A percentile compares a stretch with the other conserved stretches of the same genome.
Conservation (phyloP, 2,113 vertebrate species). For the Nyctereutes procyonoides region DNA sequence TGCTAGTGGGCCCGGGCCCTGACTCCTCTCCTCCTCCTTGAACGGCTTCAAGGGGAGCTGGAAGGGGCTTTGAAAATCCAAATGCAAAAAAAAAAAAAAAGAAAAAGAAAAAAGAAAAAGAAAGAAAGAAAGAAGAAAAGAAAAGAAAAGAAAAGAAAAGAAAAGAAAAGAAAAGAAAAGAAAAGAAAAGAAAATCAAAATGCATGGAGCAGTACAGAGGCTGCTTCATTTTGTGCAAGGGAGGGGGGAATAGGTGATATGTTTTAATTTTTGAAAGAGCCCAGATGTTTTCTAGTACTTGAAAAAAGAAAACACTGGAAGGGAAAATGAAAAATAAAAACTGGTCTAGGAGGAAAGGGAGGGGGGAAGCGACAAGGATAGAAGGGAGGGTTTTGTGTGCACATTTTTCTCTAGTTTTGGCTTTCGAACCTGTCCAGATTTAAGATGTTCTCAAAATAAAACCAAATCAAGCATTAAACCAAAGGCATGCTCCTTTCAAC, state of each 20-base stretch:
- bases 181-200: no score
- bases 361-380: neutral
- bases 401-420: neutral
- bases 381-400: neutral
- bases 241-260: neutral
- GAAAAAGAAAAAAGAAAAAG: no score
- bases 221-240: neutral
- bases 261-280: neutral
- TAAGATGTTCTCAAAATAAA: slow-evolving; percentile 1
- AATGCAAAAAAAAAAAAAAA: no score
- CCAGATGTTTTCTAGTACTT: neutral
- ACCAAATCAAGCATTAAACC: neutral
- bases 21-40: neutral
- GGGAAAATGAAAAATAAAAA: neutral
- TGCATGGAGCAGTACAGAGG: no score
- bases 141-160: no score
- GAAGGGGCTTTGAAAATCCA: neutral
- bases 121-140: no score
- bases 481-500: neutral
- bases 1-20: neutral
- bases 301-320: neutral
- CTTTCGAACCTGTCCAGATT: neutral
- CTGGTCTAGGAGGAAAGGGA: neutral
- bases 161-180: no score
- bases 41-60: neutral